Evolutionary conservation across 2,888 invertebrate genomes (phyloP).

Genomic region (Cerceris rybyensis): DNA sequence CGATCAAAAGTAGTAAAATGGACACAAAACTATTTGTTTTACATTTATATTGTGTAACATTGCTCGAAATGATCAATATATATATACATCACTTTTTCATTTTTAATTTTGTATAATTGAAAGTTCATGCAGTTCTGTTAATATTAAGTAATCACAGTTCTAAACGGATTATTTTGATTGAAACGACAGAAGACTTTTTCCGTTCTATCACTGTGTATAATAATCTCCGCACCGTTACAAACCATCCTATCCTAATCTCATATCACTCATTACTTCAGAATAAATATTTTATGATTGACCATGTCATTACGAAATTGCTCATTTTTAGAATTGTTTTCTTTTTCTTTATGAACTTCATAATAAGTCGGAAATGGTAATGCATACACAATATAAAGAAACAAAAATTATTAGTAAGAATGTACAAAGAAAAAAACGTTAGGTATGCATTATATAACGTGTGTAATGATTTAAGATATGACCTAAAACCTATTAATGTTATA

Average conservation of each 20-base stretch:
- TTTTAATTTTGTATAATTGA: conserved; percentile 35
- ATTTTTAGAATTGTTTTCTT: conserved; percentile 45
- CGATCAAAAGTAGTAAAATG: conserved; percentile 28
- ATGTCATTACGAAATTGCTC: background rate
- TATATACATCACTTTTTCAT: conserved; percentile 38
- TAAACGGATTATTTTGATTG: background rate
- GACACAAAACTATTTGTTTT: conserved; percentile 42
- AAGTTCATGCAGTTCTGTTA: conserved; percentile 14
- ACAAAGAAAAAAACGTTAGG: conserved; percentile 17
- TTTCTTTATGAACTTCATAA: conserved; percentile 30
- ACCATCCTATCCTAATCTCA: no score
- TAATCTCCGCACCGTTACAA: no score
- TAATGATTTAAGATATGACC: conserved; percentile 69
- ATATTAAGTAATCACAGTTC: conserved; percentile 15
- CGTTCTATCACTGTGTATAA: no score
- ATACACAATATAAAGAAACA: conserved; percentile 29
- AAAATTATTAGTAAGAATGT: conserved; percentile 16
- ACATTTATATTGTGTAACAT: conserved; percentile 54
- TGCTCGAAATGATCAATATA: conserved; percentile 52
- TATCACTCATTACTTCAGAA: no score
- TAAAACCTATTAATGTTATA: conserved; percentile 70
- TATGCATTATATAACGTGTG: conserved; percentile 64
- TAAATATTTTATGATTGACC: background rate
- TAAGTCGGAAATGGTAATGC: conserved; percentile 29
- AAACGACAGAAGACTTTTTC: no score